Conservation (phyloP, 2,113 vertebrate genomes). For the Meles meles region DNA sequence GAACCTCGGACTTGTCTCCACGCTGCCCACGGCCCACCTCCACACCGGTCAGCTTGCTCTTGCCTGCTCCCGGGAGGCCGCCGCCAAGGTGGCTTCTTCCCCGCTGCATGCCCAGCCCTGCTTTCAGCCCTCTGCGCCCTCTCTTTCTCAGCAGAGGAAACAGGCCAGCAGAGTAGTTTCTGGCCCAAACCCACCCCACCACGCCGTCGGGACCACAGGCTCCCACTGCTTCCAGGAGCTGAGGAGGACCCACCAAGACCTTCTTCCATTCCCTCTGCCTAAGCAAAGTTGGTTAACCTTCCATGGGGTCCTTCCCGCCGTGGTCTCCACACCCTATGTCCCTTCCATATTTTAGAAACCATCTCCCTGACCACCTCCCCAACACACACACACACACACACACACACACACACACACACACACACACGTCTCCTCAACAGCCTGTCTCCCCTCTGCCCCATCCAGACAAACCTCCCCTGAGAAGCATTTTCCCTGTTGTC, state of each 20-base stretch:
- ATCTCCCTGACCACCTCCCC: too few relatives aligned
- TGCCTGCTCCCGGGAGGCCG: neutral
- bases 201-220: neutral
- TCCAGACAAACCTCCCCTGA: neutral
- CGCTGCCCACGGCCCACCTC: accelerated
- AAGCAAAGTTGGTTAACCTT: neutral
- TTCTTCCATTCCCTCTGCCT: neutral
- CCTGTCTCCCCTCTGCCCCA: neutral
- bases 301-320: neutral
- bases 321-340: too few relatives aligned
- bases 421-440: neutral
- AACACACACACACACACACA: too few relatives aligned
- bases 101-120: neutral
- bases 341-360: neutral
- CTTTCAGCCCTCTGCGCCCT: neutral
- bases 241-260: neutral
- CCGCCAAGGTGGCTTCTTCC: neutral
- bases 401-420: too few relatives aligned
- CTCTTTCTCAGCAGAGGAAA: neutral
- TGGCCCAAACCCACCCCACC: neutral
- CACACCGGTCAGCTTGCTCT: neutral
- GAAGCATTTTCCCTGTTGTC: neutral
- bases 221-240: neutral
- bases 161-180: neutral
- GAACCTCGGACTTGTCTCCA: neutral